Evolutionary conservation across 2,797 vertebrate species (phyloP).

Genomic region (Cirrhinus molitorella): DNA sequence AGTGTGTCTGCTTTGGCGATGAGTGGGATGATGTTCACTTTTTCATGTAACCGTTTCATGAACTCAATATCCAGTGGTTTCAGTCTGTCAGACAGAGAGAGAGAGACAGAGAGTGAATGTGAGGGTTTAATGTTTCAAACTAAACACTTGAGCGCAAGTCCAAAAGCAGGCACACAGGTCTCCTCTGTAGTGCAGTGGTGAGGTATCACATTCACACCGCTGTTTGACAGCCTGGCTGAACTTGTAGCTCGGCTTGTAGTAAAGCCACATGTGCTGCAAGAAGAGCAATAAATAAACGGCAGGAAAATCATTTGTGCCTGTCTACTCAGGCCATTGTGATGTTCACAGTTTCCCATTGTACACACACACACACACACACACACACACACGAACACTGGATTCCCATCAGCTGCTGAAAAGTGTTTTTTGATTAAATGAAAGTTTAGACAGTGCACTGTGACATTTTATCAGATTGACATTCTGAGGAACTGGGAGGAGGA

Average conservation of each 20-base stretch:
- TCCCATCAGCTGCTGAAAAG: background rate
- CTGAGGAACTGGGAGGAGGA: background rate
- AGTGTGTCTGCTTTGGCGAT: conserved; percentile 98
- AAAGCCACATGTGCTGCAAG: conserved; percentile 22
- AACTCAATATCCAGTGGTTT: conserved; percentile 97
- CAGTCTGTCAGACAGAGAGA: conserved; percentile 76
- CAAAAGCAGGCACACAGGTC: background rate
- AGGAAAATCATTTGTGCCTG: background rate
- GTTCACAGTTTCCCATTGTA: conserved; percentile 2
- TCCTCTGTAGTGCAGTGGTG: conserved; percentile 5
- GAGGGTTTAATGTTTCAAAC: conserved; percentile 22
- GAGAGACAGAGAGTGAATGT: conserved; percentile 17
- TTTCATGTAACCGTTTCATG: conserved; percentile 97
- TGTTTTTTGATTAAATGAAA: background rate
- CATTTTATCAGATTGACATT: background rate
- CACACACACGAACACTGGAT: too few relatives aligned
- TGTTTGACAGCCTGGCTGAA: conserved; percentile 54
- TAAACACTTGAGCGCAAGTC: background rate
- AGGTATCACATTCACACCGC: conserved; percentile 13
- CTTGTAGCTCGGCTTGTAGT: background rate
- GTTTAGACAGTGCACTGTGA: too few relatives aligned
- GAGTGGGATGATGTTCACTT: conserved; percentile 97
- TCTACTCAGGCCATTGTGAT: background rate
- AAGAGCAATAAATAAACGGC: conserved; percentile 23
- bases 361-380: too few relatives aligned